Base-by-base conservation (phyloP, 2,888 invertebrate genomes). In the Plagodis pulveraria region DNA sequence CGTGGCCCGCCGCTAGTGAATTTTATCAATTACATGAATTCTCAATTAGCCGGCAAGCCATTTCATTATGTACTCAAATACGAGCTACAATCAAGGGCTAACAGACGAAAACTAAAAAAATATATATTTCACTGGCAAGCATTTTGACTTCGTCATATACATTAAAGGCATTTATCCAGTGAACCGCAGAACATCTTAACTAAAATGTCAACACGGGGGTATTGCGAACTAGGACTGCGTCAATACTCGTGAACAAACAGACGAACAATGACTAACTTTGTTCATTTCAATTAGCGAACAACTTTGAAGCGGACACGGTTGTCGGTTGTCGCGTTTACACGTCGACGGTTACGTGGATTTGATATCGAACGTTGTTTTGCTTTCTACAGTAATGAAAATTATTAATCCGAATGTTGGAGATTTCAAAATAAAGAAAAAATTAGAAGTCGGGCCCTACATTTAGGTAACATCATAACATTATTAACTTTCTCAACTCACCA, bases 231-330 rank as follows among this genome's bases (percentile, higher is more conserved):
- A 44, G 49, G 56, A 43, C 60, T 56, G 50, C 51, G 64, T 62
- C 66, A 66, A 62, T 63, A 67, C 55, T 60, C 52, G 56, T 57
- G 64, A 72, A 73, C 74, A 74, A 73, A 75, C 73, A 75, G 65
- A 70, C 66, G 68, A 75, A 77, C 72, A 72, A 68, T 69, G 67
- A 66, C 71, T 72, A 78, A 81, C 73, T 80, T 80, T 64, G 73
- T 75, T 76, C 71, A 76, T 72, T 81, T 76, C 73, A 78, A 80
- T 78, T 78, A 77, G 67, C 54, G 58, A 71, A 72, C 70, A 70
- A 69, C 65, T 60, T 51, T 48, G 32, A 48, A 50, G 35, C 52
- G 46, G 50, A 54, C 53, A 45, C 45, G 40, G 40, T 40, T 40
- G 40, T 40, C 40, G 41, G 45, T 47, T 47, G 47, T 43, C 45